A percentile compares a stretch with the other conserved stretches of the same genome.
Conservation (phyloP, 1,140 invertebrate genomes). For the Pseudomyrmex dendroicus region DNA sequence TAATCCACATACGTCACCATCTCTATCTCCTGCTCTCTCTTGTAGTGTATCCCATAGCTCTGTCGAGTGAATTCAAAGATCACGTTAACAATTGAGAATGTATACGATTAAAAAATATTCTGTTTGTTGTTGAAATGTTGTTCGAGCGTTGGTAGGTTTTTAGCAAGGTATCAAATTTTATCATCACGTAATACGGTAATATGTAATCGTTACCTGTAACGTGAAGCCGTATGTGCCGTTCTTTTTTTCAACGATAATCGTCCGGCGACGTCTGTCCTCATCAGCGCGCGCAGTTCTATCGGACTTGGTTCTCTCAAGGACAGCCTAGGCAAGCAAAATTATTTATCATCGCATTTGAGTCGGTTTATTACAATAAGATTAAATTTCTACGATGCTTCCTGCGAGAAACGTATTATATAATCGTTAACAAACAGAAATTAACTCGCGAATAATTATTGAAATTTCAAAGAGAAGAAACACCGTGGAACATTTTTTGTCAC, state of each 20-base stretch:
- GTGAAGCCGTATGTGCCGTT: conserved; percentile 97
- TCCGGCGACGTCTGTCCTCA: conserved; percentile 92
- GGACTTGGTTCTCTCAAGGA: conserved; percentile 93
- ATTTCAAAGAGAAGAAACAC: too few relatives aligned
- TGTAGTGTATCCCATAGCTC: conserved; percentile 98
- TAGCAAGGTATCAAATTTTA: background rate
- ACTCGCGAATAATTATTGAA: too few relatives aligned
- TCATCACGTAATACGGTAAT: background rate
- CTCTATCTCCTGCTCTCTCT: conserved; percentile 94
- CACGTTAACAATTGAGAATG: background rate
- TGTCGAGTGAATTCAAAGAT: conserved; percentile 82
- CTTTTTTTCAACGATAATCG: conserved; percentile 96
- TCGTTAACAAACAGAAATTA: too few relatives aligned
- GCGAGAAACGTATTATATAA: background rate
- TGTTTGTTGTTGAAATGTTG: too few relatives aligned
- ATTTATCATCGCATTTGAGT: background rate
- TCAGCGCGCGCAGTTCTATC: conserved; percentile 92
- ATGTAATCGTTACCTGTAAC: conserved; percentile 87
- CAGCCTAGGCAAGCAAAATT: conserved; percentile 81
- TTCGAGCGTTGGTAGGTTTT: background rate
- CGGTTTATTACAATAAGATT: background rate
- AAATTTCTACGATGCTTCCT: background rate
- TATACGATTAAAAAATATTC: too few relatives aligned
- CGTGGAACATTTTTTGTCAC: too few relatives aligned
- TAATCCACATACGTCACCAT: conserved; percentile 98